Evolutionary conservation across 2,888 invertebrate species (phyloP).

Genomic region (Drosophila borborema): DNA sequence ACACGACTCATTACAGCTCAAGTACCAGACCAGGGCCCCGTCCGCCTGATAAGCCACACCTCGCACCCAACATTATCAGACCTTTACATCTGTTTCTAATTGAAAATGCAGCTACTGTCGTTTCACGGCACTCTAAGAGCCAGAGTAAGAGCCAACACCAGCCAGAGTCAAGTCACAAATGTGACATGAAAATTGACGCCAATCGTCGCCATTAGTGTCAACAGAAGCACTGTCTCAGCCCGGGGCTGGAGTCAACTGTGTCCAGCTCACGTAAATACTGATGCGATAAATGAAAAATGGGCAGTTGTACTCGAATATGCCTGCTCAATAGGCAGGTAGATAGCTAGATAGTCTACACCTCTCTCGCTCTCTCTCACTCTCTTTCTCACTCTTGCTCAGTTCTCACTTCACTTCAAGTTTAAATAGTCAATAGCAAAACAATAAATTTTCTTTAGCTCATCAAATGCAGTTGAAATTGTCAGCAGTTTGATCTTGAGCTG

Average conservation of each 20-base stretch:
- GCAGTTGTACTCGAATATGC: constrained; percentile 22
- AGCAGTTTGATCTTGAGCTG: background rate
- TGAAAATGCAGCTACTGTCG: constrained; percentile 83
- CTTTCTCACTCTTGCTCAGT: too few species aligned
- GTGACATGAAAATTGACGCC: constrained; percentile 81
- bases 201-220: constrained; percentile 82
- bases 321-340: background rate
- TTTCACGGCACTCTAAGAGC: constrained; percentile 15
- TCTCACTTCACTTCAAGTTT: constrained; percentile 43
- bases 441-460: constrained; percentile 61
- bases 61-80: constrained; percentile 64
- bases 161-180: constrained; percentile 31
- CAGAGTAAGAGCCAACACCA: constrained; percentile 1
- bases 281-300: constrained; percentile 57
- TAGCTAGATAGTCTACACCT: background rate
- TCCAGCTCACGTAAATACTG: constrained; percentile 49
- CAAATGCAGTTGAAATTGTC: constrained; percentile 45
- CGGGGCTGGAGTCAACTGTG: constrained; percentile 14
- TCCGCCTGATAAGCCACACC: constrained; percentile 51
- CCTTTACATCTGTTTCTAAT: constrained; percentile 83
- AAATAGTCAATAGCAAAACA: constrained; percentile 75
- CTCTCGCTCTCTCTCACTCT: background rate
- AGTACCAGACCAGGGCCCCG: constrained; percentile 56
- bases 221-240: constrained; percentile 33
- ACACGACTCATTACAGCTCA: constrained; percentile 80